Base-by-base conservation (phyloP, 2,888 invertebrate genomes). In the Creontiades dilutus region DNA sequence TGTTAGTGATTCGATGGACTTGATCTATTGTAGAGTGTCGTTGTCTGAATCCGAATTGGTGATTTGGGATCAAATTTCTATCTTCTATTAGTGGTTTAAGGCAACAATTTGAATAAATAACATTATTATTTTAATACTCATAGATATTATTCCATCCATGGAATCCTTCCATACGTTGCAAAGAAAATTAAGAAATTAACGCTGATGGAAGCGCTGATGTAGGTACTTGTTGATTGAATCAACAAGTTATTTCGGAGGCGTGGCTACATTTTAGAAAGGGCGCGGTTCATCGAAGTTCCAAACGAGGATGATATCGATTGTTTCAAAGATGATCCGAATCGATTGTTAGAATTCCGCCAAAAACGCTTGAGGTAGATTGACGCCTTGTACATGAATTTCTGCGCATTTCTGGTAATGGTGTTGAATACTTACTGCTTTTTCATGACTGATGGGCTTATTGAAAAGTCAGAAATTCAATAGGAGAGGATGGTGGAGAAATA, bases 181-280 rank as follows among this genome's bases (percentile, higher is more conserved):
- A 2, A 37, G 37, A 37, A 37, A n/a, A n/a, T n/a, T n/a, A n/a
- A n/a, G n/a, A n/a, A n/a, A n/a, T n/a, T n/a, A n/a, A n/a, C n/a
- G n/a, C n/a, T n/a, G n/a, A 37, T 37, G 37, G 37, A 37, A 37
- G 37, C 37, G 2, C 37, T n/a, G n/a, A n/a, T n/a, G 7, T 37
- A 37, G 37, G 7, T 37, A 37, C 37, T 37, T 37, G 37, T 37
- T 37, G 37, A 37, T 52, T 16, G 11, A 19, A 61, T 61, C 61
- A 61, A 61, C 61, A 61, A 61, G 61, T 61, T 61, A 61, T n/a
- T 61, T 61, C n/a, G 9, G 61, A 61, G 61, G 61, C 61, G 61
- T 61, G 61, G n/a, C 61, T 11, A 19, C 9, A 14, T 11, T 61
- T 61, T 19, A 61, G 16, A 61, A 61, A 19, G 61, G 61, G 61